Evolutionary conservation across 2,113 vertebrate species (phyloP).

Genomic region (Eolophus roseicapilla): DNA sequence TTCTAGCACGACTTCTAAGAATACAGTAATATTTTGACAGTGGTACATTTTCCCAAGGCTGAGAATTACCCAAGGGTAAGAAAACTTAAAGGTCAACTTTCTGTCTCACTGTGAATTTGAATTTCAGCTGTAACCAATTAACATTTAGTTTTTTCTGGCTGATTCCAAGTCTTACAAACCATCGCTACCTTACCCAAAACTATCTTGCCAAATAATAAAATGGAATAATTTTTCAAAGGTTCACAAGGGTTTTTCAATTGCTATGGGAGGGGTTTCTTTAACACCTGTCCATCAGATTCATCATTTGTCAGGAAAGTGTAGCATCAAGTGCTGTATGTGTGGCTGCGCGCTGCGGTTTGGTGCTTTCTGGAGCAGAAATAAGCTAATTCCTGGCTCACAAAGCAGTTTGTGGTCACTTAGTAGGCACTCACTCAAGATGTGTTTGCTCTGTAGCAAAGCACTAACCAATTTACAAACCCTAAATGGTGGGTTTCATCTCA

Average conservation of each 20-base stretch:
- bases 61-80: background rate
- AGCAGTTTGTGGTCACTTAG: background rate
- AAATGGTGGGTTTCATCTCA: background rate
- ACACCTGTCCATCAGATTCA: background rate
- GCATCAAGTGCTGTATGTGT: background rate
- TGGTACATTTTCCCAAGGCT: background rate
- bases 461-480: background rate
- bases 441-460: background rate
- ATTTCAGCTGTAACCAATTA: slow-evolving; percentile 36
- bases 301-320: background rate
- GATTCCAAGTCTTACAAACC: background rate
- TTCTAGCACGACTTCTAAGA: background rate
- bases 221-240: background rate
- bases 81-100: slow-evolving; percentile 26
- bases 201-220: background rate
- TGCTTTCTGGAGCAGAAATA: background rate
- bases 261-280: background rate
- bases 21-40: background rate
- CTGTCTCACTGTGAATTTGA: background rate
- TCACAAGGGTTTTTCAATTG: background rate
- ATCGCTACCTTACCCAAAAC: background rate
- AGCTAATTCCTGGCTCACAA: background rate
- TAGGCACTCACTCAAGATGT: background rate
- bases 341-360: rapidly evolving
- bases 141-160: background rate